Conservation (phyloP, 2,888 invertebrate species). For the Laothoe populi region DNA sequence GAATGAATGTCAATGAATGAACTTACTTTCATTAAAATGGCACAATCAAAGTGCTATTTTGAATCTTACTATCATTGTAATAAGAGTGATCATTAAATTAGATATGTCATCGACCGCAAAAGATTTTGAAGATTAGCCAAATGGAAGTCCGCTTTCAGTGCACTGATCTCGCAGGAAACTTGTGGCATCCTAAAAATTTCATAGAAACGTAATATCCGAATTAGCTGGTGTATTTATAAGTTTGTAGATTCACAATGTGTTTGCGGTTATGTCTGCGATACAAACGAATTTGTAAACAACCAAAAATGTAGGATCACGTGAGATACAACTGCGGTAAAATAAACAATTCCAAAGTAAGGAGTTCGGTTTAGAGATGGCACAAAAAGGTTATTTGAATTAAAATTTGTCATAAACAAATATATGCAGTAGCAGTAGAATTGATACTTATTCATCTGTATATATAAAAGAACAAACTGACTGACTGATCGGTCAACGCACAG, state of each 20-base stretch:
- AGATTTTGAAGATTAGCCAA: slow-evolving; percentile 55
- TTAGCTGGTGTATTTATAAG: slow-evolving; percentile 1
- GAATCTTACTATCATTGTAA: slow-evolving; percentile 11
- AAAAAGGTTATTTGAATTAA: no score
- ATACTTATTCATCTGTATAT: no score
- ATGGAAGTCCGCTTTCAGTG: slow-evolving; percentile 40
- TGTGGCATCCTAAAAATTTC: slow-evolving; percentile 49
- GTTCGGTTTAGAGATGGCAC: no score
- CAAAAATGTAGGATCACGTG: background rate
- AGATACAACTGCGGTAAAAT: background rate
- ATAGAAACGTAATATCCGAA: slow-evolving; percentile 41
- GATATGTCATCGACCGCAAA: slow-evolving; percentile 52
- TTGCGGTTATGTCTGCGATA: background rate
- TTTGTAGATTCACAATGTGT: background rate
- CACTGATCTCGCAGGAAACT: slow-evolving; percentile 48
- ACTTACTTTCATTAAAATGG: slow-evolving; percentile 3
- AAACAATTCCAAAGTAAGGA: background rate
- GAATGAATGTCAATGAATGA: slow-evolving; percentile 28
- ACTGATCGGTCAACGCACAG: no score
- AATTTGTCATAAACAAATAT: no score
- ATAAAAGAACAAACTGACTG: no score
- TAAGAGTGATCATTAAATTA: slow-evolving; percentile 17
- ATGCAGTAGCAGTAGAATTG: no score
- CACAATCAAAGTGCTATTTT: background rate
- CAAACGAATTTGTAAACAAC: no score